These are phyloP conservation scores for Hydrocynus forskahlii DNA, from an alignment of 2,797 vertebrate genomes.

Conservation along the genomic window DNA sequence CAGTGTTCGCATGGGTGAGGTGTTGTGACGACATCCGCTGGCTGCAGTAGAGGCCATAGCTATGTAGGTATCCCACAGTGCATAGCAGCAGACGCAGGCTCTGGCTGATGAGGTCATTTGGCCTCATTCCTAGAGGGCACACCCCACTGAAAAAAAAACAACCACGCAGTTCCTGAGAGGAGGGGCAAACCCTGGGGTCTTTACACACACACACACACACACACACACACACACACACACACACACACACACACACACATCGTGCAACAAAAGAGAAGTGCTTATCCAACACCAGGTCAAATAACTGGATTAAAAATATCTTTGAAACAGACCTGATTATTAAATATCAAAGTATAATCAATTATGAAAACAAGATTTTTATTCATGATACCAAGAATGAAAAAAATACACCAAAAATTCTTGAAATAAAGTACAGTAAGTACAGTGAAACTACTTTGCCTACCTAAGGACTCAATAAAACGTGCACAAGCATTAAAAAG, in stretches of 20 bases:
- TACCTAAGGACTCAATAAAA: no score
- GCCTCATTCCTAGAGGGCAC: slow-evolving; percentile 23
- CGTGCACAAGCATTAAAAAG: no score
- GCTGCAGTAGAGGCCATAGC: not conserved
- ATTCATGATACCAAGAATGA: no score
- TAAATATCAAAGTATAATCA: no score
- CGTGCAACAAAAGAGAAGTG: not conserved
- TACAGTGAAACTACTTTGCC: no score
- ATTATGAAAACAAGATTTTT: no score
- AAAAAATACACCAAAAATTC: no score
- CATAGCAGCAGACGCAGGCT: slow-evolving; percentile 4
- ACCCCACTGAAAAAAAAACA: slow-evolving; percentile 31
- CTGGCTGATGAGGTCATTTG: slow-evolving; percentile 36
- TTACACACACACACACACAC: not conserved
- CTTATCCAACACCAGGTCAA: not conserved
- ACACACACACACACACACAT: not conserved
- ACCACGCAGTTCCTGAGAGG: not conserved
- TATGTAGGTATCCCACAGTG: slow-evolving; percentile 18
- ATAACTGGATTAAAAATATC: no score
- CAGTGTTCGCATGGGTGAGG: not conserved
- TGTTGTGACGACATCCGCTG: not conserved
- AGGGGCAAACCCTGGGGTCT: not conserved
- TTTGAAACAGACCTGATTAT: no score
- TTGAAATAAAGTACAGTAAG: no score
- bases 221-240: not conserved